Conservation (phyloP, 2,113 vertebrate genomes). For the Porphyrio hochstetteri region DNA sequence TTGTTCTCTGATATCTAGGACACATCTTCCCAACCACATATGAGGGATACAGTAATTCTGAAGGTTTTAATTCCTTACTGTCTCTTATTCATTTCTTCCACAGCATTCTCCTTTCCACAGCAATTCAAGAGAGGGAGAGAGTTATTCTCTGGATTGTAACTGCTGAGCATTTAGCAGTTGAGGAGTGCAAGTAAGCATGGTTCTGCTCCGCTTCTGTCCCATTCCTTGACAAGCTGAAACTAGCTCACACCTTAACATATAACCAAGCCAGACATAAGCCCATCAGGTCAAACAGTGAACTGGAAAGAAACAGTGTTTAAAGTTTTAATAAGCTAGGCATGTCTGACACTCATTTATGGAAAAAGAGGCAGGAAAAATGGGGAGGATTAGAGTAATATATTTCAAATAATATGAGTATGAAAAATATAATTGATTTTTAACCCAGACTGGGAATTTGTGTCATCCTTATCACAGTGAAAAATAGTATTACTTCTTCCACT, state of each 20-base stretch:
- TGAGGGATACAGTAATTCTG: background rate
- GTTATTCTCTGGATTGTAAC: background rate
- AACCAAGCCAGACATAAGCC: fast-evolving
- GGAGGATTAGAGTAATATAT: background rate
- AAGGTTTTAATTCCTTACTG: background rate
- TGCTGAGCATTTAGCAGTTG: background rate
- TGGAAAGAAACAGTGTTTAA: background rate
- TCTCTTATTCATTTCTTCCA: background rate
- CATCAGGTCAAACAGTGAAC: background rate
- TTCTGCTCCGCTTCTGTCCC: background rate
- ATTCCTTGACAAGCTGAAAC: background rate
- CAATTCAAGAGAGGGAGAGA: background rate
- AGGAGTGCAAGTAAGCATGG: background rate
- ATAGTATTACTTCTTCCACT: background rate
- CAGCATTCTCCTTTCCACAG: background rate
- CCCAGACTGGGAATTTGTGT: background rate
- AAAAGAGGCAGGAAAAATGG: background rate
- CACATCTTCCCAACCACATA: background rate
- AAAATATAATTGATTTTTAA: background rate
- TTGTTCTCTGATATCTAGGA: background rate
- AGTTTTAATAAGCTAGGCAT: background rate
- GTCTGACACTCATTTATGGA: background rate
- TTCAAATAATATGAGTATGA: background rate
- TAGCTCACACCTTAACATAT: background rate
- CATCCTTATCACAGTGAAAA: background rate